Evolutionary conservation across 1,140 invertebrate species (phyloP), one percentile per base, ranked within the genome.

Genomic region (Zaprionus capensis): DNA sequence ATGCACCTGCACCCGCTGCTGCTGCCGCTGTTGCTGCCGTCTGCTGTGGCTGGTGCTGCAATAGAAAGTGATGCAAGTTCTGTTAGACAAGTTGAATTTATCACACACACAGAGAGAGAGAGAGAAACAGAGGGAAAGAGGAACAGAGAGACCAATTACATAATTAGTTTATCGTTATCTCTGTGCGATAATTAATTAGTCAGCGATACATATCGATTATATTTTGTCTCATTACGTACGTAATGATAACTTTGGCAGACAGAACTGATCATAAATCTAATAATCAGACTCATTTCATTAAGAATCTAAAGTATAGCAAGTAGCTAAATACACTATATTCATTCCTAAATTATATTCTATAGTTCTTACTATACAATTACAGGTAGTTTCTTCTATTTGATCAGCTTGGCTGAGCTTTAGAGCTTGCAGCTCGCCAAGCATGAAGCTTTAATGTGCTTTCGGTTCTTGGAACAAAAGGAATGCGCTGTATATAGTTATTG

Each of bases 21-120:
- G 65, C 41, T 38, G 70, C 66, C 57, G 81, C 69, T 80, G 79
- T 81, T 91, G 78, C 65, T 28, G 53, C 53, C 20, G 58, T 71
- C 63, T 64, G 70, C 56, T 82, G 74, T 70, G 64, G 56, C 66
- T 71, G 81, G 66, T 91, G 85, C 90, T 92, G 84, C 59, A 79
- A 79, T 51, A 55, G 65, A 68, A 66, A 76, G 64, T 81, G 66
- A 56, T 56, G 38, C 63, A 67, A 53, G 3, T 44, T 20, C 9
- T 31, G 14, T 68, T 17, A 64, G 53, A 55, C 15, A 34, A 53
- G n/a, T 56, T 15, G n/a, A 46, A 46, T 44, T 44, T 17, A 17
- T 17, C n/a, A 44, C 7, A n/a, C 41, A 12, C 14, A 15, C 4
- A 38, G 14, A 38, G 36, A 15, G 14, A 38, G 36, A 38, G 4